These are phyloP conservation scores for Syncerus caffer DNA, from an alignment of 2,797 vertebrate species.

Conservation along the genomic window DNA sequence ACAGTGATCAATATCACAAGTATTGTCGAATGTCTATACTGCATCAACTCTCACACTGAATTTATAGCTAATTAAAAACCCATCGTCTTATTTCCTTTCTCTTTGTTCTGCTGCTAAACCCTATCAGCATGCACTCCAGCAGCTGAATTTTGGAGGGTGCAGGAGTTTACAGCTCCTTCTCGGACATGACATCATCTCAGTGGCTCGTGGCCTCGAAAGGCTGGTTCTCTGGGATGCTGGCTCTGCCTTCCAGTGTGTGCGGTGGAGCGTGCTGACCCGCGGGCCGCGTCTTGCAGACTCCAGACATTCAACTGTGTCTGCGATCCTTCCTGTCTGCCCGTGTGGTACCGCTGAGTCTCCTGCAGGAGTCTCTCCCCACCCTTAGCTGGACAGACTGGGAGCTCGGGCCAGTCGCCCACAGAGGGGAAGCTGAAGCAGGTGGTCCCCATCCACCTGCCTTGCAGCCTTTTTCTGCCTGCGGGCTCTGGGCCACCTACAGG, in stretches of 20 bases:
- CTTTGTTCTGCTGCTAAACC: not conserved
- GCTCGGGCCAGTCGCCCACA: fast-evolving
- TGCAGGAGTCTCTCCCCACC: not conserved
- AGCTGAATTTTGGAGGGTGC: not conserved
- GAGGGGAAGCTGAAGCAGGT: not conserved
- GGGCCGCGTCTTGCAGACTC: not conserved
- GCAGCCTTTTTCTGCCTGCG: fast-evolving
- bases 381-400: fast-evolving
- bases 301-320: not conserved
- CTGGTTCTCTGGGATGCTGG: not conserved
- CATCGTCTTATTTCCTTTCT: not conserved
- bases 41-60: not conserved
- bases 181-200: not conserved
- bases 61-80: not conserved
- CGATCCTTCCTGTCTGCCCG: not conserved
- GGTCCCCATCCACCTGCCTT: not conserved
- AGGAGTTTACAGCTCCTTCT: not conserved
- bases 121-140: fast-evolving
- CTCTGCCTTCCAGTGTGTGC: fast-evolving
- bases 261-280: not conserved
- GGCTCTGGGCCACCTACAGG: not conserved
- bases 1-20: not conserved
- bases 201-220: fast-evolving
- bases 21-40: not conserved
- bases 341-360: fast-evolving